Evolutionary conservation across 2,888 invertebrate species (phyloP).

Genomic region (Malacosoma neustria): DNA sequence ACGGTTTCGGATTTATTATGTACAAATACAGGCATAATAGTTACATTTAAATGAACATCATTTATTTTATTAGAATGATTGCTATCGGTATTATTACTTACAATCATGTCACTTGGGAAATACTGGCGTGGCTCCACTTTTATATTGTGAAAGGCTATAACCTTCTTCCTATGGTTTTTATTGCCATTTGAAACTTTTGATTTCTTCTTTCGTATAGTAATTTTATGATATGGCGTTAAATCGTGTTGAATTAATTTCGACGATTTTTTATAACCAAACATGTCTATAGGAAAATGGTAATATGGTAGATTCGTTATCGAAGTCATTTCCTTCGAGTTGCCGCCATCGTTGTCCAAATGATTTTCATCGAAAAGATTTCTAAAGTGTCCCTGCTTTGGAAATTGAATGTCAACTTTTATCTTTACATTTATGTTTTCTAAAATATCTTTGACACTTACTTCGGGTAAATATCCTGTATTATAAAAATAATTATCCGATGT

Average conservation of each 20-base stretch:
- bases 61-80: constrained; percentile 15
- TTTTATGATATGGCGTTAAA: constrained; percentile 36
- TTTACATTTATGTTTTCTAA: constrained; percentile 42
- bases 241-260: constrained; percentile 26
- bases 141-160: constrained; percentile 43
- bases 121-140: constrained; percentile 32
- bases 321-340: constrained; percentile 29
- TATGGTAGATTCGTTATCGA: constrained; percentile 37
- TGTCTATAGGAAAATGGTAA: constrained; percentile 43
- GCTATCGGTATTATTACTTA: constrained; percentile 17
- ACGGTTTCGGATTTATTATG: constrained; percentile 18
- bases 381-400: constrained; percentile 31
- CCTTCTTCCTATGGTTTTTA: constrained; percentile 52
- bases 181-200: constrained; percentile 30
- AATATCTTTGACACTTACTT: constrained; percentile 14
- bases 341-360: constrained; percentile 20
- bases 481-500: not conserved
- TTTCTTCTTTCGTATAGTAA: constrained; percentile 56
- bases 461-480: constrained; percentile 2
- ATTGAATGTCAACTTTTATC: constrained; percentile 53
- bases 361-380: constrained; percentile 3
- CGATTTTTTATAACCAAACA: constrained; percentile 33
- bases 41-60: constrained; percentile 12
- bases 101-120: constrained; percentile 20
- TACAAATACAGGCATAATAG: constrained; percentile 8